phyloP scores from a whole-genome alignment of 2,888 invertebrate genomes.

The Malachius bipustulatus region DNA sequence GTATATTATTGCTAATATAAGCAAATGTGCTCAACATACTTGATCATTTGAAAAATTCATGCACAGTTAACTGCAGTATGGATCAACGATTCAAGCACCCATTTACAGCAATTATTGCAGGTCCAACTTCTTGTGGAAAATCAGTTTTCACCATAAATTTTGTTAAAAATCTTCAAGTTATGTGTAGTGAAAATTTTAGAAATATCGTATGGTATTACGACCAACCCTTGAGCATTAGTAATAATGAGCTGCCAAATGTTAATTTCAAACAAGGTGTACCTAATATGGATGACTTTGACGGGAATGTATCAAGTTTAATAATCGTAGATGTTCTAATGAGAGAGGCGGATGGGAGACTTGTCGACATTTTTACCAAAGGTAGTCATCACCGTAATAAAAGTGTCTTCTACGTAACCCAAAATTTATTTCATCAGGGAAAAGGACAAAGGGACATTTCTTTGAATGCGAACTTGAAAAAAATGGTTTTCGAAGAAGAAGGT shows the following conservation, averaged over 20 bases:
- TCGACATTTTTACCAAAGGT: constrained; percentile 20
- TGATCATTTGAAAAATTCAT: too few relatives aligned
- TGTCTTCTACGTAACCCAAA: too few relatives aligned
- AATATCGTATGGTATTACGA: constrained; percentile 9
- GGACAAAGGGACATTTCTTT: constrained; percentile 19
- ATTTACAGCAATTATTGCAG: constrained; percentile 7
- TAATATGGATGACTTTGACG: constrained; percentile 8
- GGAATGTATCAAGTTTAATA: constrained; percentile 10
- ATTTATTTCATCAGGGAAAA: constrained; percentile 20
- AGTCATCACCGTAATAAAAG: too few relatives aligned
- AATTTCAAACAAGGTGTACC: constrained; percentile 12
- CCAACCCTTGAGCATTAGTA: constrained; percentile 8
- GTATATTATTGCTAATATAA: too few relatives aligned
- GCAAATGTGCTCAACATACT: too few relatives aligned
- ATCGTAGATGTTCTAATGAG: constrained; percentile 16
- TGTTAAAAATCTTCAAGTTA: constrained; percentile 8
- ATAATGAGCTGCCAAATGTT: neutral
- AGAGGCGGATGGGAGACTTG: constrained; percentile 9
- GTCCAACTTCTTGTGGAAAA: constrained; percentile 13
- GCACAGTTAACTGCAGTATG: too few relatives aligned
- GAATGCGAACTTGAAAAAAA: constrained; percentile 21
- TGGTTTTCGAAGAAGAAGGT: too few relatives aligned
- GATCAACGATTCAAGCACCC: constrained; percentile 5
- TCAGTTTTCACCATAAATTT: constrained; percentile 10
- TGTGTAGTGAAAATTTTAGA: constrained; percentile 10